Evolutionary conservation across 2,797 vertebrate genomes (phyloP), one percentile per base, ranked within the genome.

Genomic region (Lepus oiostolus): DNA sequence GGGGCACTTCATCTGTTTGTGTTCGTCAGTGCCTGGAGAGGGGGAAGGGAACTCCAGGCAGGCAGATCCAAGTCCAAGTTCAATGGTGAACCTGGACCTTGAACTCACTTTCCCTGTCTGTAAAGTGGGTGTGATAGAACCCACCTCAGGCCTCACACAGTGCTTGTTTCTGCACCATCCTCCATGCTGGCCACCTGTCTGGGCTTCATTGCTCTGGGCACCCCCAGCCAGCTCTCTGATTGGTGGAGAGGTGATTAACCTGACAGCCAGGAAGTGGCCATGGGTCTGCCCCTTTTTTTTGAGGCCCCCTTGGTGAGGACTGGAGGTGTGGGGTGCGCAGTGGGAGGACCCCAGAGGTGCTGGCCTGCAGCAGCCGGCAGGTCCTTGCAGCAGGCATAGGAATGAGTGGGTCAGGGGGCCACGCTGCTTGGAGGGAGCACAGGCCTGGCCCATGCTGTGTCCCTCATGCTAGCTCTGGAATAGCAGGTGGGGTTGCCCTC

Each of bases 71-170:
- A 71, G 62, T 65, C 92, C 85, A 80, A 77, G 70, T 58, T 26
- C 74, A 85, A 4, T 14, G 47, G 14, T 26, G 32, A 4, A 50
- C 21, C 42, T 74, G 75, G 9, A 28, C 26, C 22, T 22, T 16
- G 22, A 50, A 54, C 74, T 93, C 88, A 28, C 71, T 71, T 70
- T 88, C n/a, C 65, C 89, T 12, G 24, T 47, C n/a, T 88, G 47
- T 71, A 6, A 85, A 83, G 38, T 62, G 32, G n/a, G 38, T 22
- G 1, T 28, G 35, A 4, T 54, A 4, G 4, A 28, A 24, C n/a
- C 30, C 9, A 80, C 65, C 13, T 24, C 60, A 12, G 74, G 30
- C 21, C n/a, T 79, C 9, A 0, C 13, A 21, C 50, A 52, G 24
- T 58, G 19, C 50, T 2, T 8, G 4, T 67, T 68, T 30, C 79